Conservation (phyloP, 2,113 vertebrate species). For the Oreotrochilus melanogaster region DNA sequence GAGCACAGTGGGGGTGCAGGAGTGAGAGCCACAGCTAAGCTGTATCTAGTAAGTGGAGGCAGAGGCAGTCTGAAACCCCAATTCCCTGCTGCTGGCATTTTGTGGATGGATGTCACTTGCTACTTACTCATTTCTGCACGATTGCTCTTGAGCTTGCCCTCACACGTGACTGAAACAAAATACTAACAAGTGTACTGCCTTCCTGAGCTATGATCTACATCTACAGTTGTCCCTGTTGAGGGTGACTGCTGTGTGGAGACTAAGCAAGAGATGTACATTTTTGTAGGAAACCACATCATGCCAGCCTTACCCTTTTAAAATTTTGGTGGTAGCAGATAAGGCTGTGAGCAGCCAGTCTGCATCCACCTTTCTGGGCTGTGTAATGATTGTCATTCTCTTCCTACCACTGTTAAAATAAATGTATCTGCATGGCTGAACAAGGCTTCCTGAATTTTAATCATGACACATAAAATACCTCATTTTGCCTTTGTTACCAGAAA, state of each 20-base stretch:
- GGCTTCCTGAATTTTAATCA: not conserved
- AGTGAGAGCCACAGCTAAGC: not conserved
- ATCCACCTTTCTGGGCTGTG: not conserved
- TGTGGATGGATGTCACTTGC: not conserved
- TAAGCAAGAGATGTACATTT: not conserved
- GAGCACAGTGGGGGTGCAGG: not conserved
- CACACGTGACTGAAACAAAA: fast-evolving
- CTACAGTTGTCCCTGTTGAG: not conserved
- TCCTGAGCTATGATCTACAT: not conserved
- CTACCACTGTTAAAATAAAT: not conserved
- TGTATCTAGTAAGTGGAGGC: not conserved
- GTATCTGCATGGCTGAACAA: slow-evolving; percentile 15
- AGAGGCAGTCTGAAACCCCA: not conserved
- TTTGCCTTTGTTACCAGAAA: not conserved
- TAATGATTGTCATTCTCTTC: not conserved
- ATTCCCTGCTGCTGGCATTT: not conserved
- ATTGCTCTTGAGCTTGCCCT: not conserved
- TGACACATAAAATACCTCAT: not conserved
- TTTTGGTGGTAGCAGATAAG: not conserved
- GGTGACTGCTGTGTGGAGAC: not conserved
- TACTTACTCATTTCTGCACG: fast-evolving
- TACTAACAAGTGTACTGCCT: not conserved
- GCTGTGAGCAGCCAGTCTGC: not conserved
- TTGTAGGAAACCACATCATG: not conserved
- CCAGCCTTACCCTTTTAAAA: not conserved